Conservation (phyloP, 2,797 vertebrate genomes). For the Chaetophractus vellerosus region DNA sequence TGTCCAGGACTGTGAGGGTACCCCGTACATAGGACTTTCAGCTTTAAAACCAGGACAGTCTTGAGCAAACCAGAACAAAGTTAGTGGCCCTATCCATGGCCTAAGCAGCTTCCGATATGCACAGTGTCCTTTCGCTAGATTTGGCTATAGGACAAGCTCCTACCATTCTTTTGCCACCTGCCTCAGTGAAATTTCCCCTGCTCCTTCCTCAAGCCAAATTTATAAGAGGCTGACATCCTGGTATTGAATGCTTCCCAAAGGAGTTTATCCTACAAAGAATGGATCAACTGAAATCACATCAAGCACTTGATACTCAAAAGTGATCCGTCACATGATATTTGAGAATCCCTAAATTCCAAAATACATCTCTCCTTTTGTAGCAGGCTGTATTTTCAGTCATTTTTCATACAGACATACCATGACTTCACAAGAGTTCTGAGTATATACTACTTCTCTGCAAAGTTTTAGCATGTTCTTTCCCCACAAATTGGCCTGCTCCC, state of each 20-base stretch:
- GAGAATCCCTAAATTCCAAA: background rate
- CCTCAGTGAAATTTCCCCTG: fast-evolving
- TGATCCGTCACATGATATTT: fast-evolving
- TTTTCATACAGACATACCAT: background rate
- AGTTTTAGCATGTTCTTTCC: background rate
- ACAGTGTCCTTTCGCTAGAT: fast-evolving
- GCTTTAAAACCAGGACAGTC: background rate
- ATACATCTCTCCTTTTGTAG: background rate
- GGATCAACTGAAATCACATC: fast-evolving
- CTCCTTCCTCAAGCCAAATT: background rate
- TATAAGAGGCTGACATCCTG: background rate
- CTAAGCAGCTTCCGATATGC: no score
- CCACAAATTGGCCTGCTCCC: background rate
- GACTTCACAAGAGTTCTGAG: fast-evolving
- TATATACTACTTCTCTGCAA: fast-evolving
- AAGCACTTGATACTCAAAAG: background rate
- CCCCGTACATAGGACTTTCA: background rate
- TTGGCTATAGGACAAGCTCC: fast-evolving
- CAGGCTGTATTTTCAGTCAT: background rate
- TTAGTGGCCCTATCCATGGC: no score
- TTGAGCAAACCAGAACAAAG: no score
- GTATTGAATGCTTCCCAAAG: background rate
- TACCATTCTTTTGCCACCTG: fast-evolving
- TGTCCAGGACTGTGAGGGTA: background rate
- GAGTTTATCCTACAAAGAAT: background rate